phyloP scores from a whole-genome alignment of 2,888 invertebrate genomes.

The Coleophora flavipennella region DNA sequence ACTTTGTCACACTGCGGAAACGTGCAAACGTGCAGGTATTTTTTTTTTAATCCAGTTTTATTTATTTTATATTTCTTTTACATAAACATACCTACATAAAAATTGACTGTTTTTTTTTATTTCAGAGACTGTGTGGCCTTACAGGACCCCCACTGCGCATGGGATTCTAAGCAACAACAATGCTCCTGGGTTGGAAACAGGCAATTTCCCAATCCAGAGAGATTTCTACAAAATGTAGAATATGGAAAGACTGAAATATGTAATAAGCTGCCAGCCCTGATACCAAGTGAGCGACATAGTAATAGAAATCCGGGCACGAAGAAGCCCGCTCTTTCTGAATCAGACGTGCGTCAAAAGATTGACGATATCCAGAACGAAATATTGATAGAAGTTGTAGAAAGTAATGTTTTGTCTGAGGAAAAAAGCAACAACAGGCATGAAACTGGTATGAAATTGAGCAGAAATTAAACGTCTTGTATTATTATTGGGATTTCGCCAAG shows the following conservation, averaged over 20 bases:
- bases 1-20: conserved; percentile 88
- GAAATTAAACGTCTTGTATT: no score
- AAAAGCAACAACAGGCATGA: conserved; percentile 64
- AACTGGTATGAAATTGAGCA: conserved; percentile 39
- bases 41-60: not conserved
- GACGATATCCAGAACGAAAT: conserved; percentile 77
- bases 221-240: conserved; percentile 81
- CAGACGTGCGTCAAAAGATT: conserved; percentile 65
- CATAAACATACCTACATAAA: no score
- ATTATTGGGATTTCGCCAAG: no score
- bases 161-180: conserved; percentile 82
- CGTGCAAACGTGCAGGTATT: conserved; percentile 76
- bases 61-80: not conserved
- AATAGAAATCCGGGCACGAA: conserved; percentile 61
- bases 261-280: conserved; percentile 60
- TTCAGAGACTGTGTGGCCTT: conserved; percentile 89
- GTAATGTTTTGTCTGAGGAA: conserved; percentile 73
- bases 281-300: conserved; percentile 50
- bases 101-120: conserved; percentile 26
- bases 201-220: conserved; percentile 74
- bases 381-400: conserved; percentile 76
- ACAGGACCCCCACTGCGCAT: conserved; percentile 98
- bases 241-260: conserved; percentile 77
- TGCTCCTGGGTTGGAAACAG: conserved; percentile 71
- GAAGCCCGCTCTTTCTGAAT: conserved; percentile 54